phyloP scores from a whole-genome alignment of 2,797 vertebrate species.

The Amphiprion clarkii region DNA sequence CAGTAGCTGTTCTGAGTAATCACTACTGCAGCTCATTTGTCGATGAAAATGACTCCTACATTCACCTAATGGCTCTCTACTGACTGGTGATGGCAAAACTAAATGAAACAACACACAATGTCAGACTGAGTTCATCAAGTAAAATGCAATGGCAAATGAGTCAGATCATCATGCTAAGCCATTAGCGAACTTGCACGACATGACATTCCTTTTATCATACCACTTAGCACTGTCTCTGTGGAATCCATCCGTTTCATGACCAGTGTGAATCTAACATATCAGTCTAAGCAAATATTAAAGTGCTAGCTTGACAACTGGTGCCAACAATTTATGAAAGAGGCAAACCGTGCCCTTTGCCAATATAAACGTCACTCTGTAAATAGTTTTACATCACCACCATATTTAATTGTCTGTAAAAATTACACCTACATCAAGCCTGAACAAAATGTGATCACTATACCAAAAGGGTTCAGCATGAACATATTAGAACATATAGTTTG shows the following conservation, averaged over 20 bases:
- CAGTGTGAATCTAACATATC: no score
- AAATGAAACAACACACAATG: neutral
- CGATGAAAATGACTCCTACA: neutral
- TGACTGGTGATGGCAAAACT: neutral
- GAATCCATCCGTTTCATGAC: no score
- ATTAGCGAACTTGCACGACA: neutral
- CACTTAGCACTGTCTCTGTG: neutral
- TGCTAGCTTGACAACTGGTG: no score
- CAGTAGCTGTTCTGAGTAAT: no score
- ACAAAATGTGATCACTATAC: no score
- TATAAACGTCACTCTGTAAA: no score
- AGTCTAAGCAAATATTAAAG: no score
- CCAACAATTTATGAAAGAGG: neutral
- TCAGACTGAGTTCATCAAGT: neutral
- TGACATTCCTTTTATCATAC: neutral
- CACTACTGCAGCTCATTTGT: neutral
- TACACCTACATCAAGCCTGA: no score
- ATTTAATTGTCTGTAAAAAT: no score
- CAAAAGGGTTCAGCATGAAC: no score
- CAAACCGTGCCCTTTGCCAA: neutral
- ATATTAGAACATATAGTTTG: no score
- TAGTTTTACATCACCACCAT: no score
- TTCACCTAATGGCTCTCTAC: neutral
- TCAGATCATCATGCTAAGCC: neutral
- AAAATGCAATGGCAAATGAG: neutral